Conservation (phyloP, 2,888 invertebrate genomes). For the Coleophora deauratella region DNA sequence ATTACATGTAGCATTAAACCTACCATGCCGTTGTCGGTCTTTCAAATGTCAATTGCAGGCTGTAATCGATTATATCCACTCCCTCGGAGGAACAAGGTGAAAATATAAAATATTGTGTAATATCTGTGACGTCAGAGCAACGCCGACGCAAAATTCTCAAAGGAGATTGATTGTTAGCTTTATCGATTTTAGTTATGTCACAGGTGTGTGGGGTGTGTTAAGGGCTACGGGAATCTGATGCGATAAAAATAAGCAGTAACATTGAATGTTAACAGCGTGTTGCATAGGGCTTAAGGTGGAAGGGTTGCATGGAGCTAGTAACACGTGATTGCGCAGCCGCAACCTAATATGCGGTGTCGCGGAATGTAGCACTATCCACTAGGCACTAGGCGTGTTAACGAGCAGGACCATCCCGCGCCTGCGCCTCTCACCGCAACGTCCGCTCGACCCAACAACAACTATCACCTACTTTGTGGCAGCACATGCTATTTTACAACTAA, state of each 20-base stretch:
- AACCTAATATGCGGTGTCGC: slow-evolving; percentile 55
- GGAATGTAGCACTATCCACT: slow-evolving; percentile 58
- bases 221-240: too few species aligned
- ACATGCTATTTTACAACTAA: slow-evolving; percentile 46
- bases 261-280: too few species aligned
- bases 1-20: too few species aligned
- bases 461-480: slow-evolving; percentile 56
- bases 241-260: too few species aligned
- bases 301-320: slow-evolving; percentile 6
- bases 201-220: too few species aligned
- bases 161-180: slow-evolving; percentile 5
- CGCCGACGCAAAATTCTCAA: neutral
- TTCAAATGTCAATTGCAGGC: slow-evolving; percentile 12
- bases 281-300: too few species aligned
- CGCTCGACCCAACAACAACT: slow-evolving; percentile 37
- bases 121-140: too few species aligned
- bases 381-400: slow-evolving; percentile 44
- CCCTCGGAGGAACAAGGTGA: neutral
- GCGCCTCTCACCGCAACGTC: slow-evolving; percentile 43
- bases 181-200: too few species aligned
- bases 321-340: slow-evolving; percentile 48
- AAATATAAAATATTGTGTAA: too few species aligned
- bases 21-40: neutral
- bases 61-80: slow-evolving; percentile 2
- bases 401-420: neutral